Evolutionary conservation across 2,113 vertebrate genomes (phyloP).

Genomic region (Triplophysa dalaica): DNA sequence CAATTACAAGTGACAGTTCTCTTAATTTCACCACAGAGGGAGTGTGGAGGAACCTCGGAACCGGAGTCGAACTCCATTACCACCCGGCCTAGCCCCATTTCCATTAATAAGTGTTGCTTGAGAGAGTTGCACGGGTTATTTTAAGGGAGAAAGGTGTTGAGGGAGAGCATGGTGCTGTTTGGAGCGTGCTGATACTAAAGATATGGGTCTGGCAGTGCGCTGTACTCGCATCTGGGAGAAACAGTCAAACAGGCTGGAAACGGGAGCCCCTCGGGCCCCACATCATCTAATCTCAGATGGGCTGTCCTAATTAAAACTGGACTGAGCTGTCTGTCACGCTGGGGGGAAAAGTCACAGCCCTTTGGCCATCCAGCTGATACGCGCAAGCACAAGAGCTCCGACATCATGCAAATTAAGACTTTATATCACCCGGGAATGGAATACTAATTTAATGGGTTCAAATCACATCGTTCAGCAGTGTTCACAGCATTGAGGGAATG

Average conservation of each 20-base stretch:
- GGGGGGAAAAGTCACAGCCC: conserved; percentile 56
- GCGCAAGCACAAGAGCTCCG: background rate
- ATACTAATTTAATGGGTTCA: background rate
- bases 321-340: conserved; percentile 56
- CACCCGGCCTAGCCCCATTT: conserved; percentile 41
- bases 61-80: conserved; percentile 41
- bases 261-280: conserved; percentile 54
- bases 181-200: conserved; percentile 58
- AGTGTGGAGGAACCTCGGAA: conserved; percentile 40
- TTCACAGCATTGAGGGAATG: background rate
- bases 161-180: conserved; percentile 50
- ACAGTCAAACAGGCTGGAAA: conserved; percentile 54
- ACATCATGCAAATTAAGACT: conserved; percentile 23
- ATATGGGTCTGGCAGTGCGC: conserved; percentile 54
- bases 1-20: conserved; percentile 49
- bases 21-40: conserved; percentile 36
- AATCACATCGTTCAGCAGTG: background rate
- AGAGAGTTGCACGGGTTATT: conserved; percentile 48
- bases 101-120: conserved; percentile 48
- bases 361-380: conserved; percentile 9
- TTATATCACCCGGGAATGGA: background rate
- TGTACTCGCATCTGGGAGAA: conserved; percentile 59
- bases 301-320: conserved; percentile 68
- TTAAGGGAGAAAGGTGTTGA: conserved; percentile 56
- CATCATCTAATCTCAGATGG: conserved; percentile 62